Percentiles rank a stretch among this genome's conserved stretches.
Evolutionary conservation across 1,140 invertebrate genomes (phyloP).

Genomic region (Pararge aegeria): DNA sequence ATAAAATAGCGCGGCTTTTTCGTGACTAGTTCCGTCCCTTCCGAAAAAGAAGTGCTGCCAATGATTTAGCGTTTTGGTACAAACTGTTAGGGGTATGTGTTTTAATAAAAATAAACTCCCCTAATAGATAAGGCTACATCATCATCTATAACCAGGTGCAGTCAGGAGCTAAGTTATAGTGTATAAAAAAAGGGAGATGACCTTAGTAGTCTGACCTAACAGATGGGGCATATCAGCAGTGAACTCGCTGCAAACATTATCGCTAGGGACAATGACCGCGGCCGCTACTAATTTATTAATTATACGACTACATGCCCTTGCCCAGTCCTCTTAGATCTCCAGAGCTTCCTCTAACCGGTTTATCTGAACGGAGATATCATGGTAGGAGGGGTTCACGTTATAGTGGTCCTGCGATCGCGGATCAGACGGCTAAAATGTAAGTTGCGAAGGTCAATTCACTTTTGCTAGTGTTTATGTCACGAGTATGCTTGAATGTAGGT

Average conservation of each 20-base stretch:
- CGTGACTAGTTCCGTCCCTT: too few species aligned
- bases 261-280: slow-evolving; percentile 66
- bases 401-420: slow-evolving; percentile 14
- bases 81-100: too few species aligned
- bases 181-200: slow-evolving; percentile 66
- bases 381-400: slow-evolving; percentile 7
- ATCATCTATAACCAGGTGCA: too few species aligned
- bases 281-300: slow-evolving; percentile 72
- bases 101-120: too few species aligned
- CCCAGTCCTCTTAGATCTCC: slow-evolving; percentile 45
- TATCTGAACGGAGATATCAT: slow-evolving; percentile 5
- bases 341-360: slow-evolving; percentile 11
- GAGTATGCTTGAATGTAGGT: slow-evolving; percentile 15
- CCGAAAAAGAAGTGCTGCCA: too few species aligned
- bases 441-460: slow-evolving; percentile 26
- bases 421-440: slow-evolving; percentile 23
- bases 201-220: slow-evolving; percentile 60
- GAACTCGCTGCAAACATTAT: slow-evolving; percentile 60
- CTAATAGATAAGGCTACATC: too few species aligned
- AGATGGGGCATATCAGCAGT: slow-evolving; percentile 61
- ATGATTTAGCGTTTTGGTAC: too few species aligned
- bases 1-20: too few species aligned
- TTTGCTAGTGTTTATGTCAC: slow-evolving; percentile 7
- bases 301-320: slow-evolving; percentile 59
- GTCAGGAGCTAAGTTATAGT: too few species aligned